Conservation (phyloP, 1,140 invertebrate species). For the Aplysia californica region DNA sequence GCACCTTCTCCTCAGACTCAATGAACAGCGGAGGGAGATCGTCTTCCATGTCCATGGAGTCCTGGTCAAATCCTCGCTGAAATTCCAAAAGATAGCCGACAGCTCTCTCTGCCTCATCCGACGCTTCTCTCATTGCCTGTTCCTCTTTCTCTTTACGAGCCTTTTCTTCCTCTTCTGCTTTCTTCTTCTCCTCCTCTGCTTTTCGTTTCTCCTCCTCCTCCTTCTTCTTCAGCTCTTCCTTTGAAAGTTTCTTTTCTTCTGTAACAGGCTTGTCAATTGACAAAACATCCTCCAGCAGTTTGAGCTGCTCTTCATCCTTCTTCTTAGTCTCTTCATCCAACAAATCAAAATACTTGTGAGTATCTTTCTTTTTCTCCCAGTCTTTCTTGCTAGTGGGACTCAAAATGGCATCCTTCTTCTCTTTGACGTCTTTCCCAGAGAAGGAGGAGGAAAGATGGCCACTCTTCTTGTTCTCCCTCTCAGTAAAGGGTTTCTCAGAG, state of each 20-base stretch:
- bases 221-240: background rate
- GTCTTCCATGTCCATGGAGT: conserved; percentile 4
- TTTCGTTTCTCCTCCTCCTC: conserved; percentile 10
- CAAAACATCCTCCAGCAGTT: background rate
- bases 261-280: conserved; percentile 1
- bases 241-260: background rate
- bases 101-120: conserved; percentile 47
- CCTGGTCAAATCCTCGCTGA: conserved; percentile 8
- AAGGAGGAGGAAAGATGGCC: background rate
- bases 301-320: conserved; percentile 17
- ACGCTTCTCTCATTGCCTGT: conserved; percentile 33
- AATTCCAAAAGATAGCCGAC: conserved; percentile 38
- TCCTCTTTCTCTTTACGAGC: conserved; percentile 30
- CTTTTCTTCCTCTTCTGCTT: conserved; percentile 31
- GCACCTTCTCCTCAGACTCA: conserved; percentile 6
- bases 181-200: conserved; percentile 26
- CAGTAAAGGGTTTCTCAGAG: no score
- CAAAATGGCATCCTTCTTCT: background rate
- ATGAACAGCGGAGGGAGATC: conserved; percentile 19
- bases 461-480: conserved; percentile 8
- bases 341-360: background rate
- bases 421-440: background rate
- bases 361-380: conserved; percentile 9
- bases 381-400: conserved; percentile 15
- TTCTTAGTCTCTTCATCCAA: conserved; percentile 16